phyloP scores from a whole-genome alignment of 2,797 vertebrate genomes.

The Eulemur albifrons region DNA sequence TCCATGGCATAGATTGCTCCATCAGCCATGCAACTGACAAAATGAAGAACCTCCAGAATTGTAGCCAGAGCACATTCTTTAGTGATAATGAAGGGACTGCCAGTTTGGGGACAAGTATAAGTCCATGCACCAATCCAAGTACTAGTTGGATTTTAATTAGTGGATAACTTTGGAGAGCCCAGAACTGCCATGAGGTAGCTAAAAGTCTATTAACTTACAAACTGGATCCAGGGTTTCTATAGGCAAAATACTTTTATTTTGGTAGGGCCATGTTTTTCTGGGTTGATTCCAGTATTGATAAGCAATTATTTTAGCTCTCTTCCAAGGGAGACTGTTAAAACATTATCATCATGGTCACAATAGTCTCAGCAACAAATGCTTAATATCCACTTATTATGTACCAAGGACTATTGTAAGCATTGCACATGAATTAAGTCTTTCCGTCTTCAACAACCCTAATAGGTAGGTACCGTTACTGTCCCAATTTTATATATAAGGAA shows the following conservation, averaged over 20 bases:
- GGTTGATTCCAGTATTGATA: background rate
- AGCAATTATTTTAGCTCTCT: background rate
- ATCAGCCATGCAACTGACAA: background rate
- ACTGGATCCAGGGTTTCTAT: background rate
- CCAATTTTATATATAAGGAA: background rate
- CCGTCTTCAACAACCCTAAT: background rate
- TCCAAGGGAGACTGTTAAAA: background rate
- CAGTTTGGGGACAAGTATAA: background rate
- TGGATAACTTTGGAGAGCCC: background rate
- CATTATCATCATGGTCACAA: background rate
- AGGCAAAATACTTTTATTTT: background rate
- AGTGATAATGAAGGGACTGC: background rate
- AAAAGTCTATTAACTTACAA: background rate
- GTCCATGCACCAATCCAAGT: background rate
- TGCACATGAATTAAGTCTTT: background rate
- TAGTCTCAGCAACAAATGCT: background rate
- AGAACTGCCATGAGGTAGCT: background rate
- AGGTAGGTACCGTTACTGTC: background rate
- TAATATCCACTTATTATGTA: background rate
- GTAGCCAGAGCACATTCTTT: background rate
- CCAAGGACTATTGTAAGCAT: fast-evolving
- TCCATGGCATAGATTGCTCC: fast-evolving
- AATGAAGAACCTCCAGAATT: background rate
- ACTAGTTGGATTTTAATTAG: background rate
- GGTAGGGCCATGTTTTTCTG: background rate